Evolutionary conservation across 2,113 vertebrate genomes (phyloP).

Genomic region (Balaeniceps rex): DNA sequence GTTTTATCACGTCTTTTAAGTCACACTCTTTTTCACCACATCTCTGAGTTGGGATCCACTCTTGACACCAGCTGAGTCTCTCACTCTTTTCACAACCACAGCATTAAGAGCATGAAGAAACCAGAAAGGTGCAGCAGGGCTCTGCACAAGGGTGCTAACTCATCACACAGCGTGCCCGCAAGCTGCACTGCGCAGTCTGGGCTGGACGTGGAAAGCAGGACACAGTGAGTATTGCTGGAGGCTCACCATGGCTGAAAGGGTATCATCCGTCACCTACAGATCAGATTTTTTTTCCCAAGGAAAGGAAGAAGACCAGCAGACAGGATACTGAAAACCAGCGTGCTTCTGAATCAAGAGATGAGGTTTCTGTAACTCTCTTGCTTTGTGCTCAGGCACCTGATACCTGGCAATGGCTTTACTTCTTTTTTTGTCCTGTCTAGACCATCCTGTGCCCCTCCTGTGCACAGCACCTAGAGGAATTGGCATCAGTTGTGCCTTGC

Average conservation of each 20-base stretch:
- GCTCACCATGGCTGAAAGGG: neutral
- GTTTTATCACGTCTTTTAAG: neutral
- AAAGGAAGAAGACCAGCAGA: neutral
- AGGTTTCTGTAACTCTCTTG: neutral
- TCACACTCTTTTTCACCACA: neutral
- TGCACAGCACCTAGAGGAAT: neutral
- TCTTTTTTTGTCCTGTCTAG: neutral
- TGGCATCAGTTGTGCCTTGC: neutral
- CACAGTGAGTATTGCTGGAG: neutral
- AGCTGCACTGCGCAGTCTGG: neutral
- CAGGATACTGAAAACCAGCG: neutral
- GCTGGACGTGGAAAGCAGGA: neutral
- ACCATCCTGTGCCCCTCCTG: neutral
- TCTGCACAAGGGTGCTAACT: neutral
- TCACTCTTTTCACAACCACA: neutral
- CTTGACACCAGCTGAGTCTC: neutral
- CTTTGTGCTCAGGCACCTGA: neutral
- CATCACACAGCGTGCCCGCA: fast-evolving
- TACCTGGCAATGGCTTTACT: neutral
- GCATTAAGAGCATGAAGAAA: neutral
- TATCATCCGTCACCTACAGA: neutral
- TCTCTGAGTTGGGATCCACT: neutral
- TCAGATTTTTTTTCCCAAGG: neutral
- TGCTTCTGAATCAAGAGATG: neutral
- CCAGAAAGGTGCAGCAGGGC: neutral